A percentile compares a stretch with the other conserved stretches of the same genome.
These are phyloP conservation scores for Centropus unirufus DNA, from an alignment of 2,113 vertebrate species.

Conservation along the genomic window DNA sequence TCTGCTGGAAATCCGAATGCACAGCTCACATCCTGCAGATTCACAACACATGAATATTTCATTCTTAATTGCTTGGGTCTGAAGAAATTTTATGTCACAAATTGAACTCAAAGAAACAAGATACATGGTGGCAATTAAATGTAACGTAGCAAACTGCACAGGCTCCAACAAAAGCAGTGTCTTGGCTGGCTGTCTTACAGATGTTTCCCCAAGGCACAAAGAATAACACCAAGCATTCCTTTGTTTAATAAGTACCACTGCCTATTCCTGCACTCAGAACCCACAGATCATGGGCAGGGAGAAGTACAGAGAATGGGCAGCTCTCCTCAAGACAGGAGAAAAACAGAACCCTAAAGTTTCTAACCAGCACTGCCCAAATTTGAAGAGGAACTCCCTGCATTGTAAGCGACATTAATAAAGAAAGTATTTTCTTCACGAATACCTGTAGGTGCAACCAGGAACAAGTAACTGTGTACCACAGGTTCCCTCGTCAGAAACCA, in stretches of 20 bases:
- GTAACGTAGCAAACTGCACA: neutral
- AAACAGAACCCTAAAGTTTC: neutral
- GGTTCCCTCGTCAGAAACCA: neutral
- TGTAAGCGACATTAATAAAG: neutral
- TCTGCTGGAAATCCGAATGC: neutral
- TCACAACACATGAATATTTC: neutral
- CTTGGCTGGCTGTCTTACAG: neutral
- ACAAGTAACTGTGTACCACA: neutral
- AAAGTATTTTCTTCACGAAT: neutral
- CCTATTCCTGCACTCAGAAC: neutral
- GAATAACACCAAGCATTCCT: neutral
- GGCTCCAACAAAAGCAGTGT: neutral
- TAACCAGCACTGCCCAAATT: neutral
- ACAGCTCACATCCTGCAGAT: neutral
- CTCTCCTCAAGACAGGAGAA: neutral
- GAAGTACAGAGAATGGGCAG: neutral
- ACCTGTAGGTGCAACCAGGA: neutral
- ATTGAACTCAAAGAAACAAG: neutral
- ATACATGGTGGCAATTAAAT: fast-evolving
- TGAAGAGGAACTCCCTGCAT: neutral
- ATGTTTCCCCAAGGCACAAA: neutral
- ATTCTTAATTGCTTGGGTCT: neutral
- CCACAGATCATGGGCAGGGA: fast-evolving
- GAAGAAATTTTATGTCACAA: neutral
- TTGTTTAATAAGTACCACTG: neutral